Evolutionary conservation across 2,888 invertebrate species (phyloP).

Genomic region (Ochropleura leucogaster): DNA sequence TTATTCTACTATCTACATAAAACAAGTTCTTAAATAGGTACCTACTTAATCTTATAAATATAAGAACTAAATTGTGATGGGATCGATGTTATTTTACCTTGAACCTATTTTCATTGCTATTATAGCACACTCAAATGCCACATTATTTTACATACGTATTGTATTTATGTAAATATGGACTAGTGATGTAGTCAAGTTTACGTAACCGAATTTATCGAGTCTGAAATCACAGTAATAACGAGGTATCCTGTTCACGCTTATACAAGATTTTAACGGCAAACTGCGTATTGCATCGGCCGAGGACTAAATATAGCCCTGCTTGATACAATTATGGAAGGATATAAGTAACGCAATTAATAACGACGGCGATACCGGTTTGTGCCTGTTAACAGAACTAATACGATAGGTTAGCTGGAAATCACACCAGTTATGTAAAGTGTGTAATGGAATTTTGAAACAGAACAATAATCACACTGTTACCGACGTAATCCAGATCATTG

Average conservation of each 20-base stretch:
- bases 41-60: slow-evolving; percentile 1
- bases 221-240: slow-evolving; percentile 8
- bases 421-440: slow-evolving; percentile 16
- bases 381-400: slow-evolving; percentile 25
- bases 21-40: not conserved
- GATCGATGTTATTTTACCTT: slow-evolving; percentile 27
- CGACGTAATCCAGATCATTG: slow-evolving; percentile 33
- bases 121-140: slow-evolving; percentile 25
- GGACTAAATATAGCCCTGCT: slow-evolving; percentile 48
- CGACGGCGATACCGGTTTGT: slow-evolving; percentile 34
- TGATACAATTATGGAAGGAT: slow-evolving; percentile 45
- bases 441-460: slow-evolving; percentile 24
- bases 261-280: slow-evolving; percentile 35
- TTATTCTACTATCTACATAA: not conserved
- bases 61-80: not conserved
- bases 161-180: slow-evolving; percentile 38
- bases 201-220: slow-evolving; percentile 14
- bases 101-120: slow-evolving; percentile 22
- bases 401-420: slow-evolving; percentile 7
- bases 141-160: slow-evolving; percentile 30
- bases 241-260: slow-evolving; percentile 9
- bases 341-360: slow-evolving; percentile 57
- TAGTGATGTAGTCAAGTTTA: slow-evolving; percentile 7
- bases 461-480: not conserved
- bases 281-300: slow-evolving; percentile 36